Evolutionary conservation across 2,888 invertebrate genomes (phyloP).

Genomic region (Caenorhabditis uteleia): DNA sequence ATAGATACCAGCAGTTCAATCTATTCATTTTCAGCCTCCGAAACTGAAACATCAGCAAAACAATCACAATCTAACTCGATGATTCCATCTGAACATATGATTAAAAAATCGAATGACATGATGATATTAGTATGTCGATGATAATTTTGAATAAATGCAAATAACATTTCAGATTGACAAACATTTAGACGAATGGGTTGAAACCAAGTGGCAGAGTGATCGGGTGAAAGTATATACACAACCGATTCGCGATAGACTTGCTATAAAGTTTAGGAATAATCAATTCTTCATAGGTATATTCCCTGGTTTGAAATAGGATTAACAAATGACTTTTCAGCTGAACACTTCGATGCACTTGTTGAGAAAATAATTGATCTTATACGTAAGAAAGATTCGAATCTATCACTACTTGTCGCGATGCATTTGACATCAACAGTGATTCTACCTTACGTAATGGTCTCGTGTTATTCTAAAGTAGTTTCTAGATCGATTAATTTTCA

Average conservation of each 20-base stretch:
- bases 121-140: constrained; percentile 10
- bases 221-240: constrained; percentile 1
- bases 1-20: no score
- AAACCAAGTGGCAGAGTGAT: constrained; percentile 9
- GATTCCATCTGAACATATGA: no score
- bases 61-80: no score
- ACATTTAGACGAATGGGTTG: constrained; percentile 6
- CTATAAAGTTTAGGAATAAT: constrained; percentile 15
- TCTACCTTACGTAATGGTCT: constrained; percentile 18
- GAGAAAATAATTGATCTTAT: constrained; percentile 10
- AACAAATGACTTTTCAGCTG: constrained; percentile 6
- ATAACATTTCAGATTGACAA: constrained; percentile 14
- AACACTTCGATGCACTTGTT: constrained; percentile 9
- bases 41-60: neutral
- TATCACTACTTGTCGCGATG: constrained; percentile 10
- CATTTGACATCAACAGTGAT: constrained; percentile 9
- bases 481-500: neutral
- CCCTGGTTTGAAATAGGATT: neutral
- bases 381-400: constrained; percentile 1
- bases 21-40: constrained; percentile 9
- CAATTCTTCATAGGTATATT: constrained; percentile 8
- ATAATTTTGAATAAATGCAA: neutral
- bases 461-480: constrained; percentile 9
- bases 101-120: constrained; percentile 11
- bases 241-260: constrained; percentile 1